These are phyloP conservation scores for Rhea pennata DNA, from an alignment of 2,113 vertebrate species.

Conservation along the genomic window DNA sequence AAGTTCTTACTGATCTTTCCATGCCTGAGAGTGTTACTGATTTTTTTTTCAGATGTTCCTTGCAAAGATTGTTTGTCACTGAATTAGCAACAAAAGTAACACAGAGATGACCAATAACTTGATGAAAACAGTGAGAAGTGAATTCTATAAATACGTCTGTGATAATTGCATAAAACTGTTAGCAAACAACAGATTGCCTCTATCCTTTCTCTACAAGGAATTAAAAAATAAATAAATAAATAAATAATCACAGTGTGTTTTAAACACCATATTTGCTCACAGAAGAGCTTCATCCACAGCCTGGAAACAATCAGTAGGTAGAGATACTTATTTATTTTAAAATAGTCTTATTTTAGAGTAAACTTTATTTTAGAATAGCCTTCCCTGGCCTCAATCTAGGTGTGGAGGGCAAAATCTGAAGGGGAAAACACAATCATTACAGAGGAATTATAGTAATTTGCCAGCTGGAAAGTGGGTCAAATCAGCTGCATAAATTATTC, in stretches of 20 bases:
- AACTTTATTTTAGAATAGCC: conserved; percentile 3
- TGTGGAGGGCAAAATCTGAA: conserved; percentile 4
- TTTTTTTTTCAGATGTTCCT: neutral
- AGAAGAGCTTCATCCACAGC: neutral
- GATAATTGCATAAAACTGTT: neutral
- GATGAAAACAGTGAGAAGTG: neutral
- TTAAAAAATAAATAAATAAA: too few relatives aligned
- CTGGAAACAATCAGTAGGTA: neutral
- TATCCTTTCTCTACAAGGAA: neutral
- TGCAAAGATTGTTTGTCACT: neutral
- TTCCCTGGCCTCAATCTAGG: neutral
- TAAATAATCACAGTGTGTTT: neutral
- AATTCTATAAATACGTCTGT: neutral
- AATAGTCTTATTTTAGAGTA: conserved; percentile 10
- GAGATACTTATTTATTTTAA: neutral
- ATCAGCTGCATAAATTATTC: conserved; percentile 37
- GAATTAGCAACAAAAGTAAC: neutral
- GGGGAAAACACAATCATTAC: neutral
- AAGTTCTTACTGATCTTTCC: neutral
- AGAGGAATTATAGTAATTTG: conserved; percentile 42
- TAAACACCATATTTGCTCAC: neutral
- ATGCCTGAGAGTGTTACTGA: neutral
- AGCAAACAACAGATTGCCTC: neutral
- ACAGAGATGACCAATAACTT: neutral
- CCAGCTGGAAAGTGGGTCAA: conserved; percentile 42